Conservation (phyloP, 1,140 invertebrate genomes). For the Sinella curviseta region DNA sequence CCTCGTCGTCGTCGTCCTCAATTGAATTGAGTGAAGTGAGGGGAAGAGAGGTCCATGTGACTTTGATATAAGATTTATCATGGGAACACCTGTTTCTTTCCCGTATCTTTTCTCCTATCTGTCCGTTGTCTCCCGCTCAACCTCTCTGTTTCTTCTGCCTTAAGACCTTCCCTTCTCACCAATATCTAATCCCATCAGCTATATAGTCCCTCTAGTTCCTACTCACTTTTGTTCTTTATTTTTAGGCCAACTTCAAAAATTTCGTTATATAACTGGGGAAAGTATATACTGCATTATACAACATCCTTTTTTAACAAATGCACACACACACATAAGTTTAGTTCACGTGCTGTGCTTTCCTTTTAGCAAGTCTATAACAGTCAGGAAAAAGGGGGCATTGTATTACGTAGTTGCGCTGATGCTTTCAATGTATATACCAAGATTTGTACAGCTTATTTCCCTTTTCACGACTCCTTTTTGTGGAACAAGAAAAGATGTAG, state of each 20-base stretch:
- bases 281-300: no score
- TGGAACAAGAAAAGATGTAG: neutral
- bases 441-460: neutral
- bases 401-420: neutral
- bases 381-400: no score
- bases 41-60: neutral
- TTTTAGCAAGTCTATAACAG: no score
- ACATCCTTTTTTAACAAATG: no score
- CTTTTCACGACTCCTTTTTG: neutral
- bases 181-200: slow-evolving; percentile 3
- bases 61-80: slow-evolving; percentile 35
- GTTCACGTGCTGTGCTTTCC: no score
- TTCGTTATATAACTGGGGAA: no score
- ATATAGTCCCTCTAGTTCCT: no score
- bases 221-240: no score
- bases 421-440: neutral
- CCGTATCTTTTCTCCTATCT: neutral
- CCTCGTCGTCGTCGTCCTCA: no score
- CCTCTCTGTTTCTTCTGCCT: neutral
- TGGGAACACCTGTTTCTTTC: slow-evolving; percentile 33
- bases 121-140: neutral
- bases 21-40: neutral
- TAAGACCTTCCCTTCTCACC: neutral
- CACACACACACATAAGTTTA: no score
- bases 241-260: no score